Conservation (phyloP, 1,140 invertebrate genomes). For the Vanessa tameamea region DNA sequence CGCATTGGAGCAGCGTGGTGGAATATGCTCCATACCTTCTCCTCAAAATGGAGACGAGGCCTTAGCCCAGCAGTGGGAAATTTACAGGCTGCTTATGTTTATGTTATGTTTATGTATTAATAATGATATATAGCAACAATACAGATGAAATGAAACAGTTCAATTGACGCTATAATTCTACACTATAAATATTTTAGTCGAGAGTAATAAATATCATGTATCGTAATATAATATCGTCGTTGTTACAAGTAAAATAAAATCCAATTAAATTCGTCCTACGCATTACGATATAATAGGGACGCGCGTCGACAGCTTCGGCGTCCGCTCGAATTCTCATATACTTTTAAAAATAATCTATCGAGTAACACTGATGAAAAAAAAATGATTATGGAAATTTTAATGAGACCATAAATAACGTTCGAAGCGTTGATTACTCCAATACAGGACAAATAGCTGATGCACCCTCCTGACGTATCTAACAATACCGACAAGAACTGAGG, state of each 20-base stretch:
- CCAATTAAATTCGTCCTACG: constrained; percentile 67
- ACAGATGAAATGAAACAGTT: not conserved
- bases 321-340: constrained; percentile 30
- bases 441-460: constrained; percentile 73
- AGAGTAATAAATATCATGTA: constrained; percentile 12
- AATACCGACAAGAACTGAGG: constrained; percentile 53
- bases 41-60: no score
- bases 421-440: constrained; percentile 65
- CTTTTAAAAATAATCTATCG: constrained; percentile 40
- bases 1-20: no score
- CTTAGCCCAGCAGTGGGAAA: no score
- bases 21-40: no score
- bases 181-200: constrained; percentile 1
- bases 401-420: constrained; percentile 70
- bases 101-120: no score
- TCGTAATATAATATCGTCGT: constrained; percentile 2
- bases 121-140: not conserved
- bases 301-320: constrained; percentile 14
- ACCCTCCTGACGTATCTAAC: constrained; percentile 59
- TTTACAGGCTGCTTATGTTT: no score
- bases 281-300: constrained; percentile 27
- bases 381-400: constrained; percentile 72
- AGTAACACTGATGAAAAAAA: constrained; percentile 42
- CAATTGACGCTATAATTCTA: not conserved
- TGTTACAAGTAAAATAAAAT: constrained; percentile 54